Percentiles rank a stretch among this genome's conserved stretches.
Conservation (phyloP, 2,113 vertebrate genomes). For the Quiscalus mexicanus region DNA sequence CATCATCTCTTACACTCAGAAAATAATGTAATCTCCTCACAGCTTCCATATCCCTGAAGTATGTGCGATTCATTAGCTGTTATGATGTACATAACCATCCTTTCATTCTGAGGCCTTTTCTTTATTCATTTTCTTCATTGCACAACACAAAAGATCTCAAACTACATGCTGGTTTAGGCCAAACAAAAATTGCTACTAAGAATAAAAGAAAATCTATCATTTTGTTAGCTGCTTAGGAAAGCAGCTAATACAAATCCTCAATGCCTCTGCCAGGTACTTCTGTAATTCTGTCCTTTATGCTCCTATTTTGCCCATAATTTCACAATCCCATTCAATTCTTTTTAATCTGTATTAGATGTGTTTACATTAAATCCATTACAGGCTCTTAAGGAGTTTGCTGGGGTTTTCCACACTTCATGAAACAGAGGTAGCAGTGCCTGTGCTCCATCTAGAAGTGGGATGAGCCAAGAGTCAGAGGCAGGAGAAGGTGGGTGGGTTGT, state of each 20-base stretch:
- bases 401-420: neutral
- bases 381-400: neutral
- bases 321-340: neutral
- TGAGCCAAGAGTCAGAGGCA: neutral
- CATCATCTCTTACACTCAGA: neutral
- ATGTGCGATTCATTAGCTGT: neutral
- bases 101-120: neutral
- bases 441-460: neutral
- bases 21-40: neutral
- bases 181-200: neutral
- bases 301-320: neutral
- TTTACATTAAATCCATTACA: neutral
- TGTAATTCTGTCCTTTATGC: neutral
- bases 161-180: neutral
- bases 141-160: neutral
- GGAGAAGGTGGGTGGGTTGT: neutral
- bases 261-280: neutral
- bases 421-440: neutral
- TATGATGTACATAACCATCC: neutral
- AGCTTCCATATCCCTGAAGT: neutral
- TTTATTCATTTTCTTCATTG: neutral
- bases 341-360: neutral
- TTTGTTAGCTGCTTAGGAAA: neutral
- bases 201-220: neutral
- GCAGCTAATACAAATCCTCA: neutral